Percentiles rank a stretch among this genome's conserved stretches.
Conservation (phyloP, 2,888 invertebrate species). For the Dryocosmus kuriphilus region DNA sequence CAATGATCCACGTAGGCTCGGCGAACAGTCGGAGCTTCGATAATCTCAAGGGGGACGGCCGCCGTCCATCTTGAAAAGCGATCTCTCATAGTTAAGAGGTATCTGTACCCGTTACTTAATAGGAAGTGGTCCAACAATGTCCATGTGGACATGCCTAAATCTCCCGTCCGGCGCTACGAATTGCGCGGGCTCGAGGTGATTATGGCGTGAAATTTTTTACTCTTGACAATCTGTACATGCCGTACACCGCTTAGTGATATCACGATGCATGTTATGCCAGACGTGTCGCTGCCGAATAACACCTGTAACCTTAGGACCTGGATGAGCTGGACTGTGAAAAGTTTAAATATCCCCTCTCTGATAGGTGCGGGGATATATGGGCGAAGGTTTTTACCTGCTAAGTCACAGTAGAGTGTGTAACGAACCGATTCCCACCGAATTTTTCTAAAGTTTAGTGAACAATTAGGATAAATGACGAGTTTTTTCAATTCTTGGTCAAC, state of each 20-base stretch:
- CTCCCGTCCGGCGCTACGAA: constrained; percentile 61
- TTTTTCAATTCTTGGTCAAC: too few species aligned
- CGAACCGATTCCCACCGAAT: too few species aligned
- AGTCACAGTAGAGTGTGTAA: too few species aligned
- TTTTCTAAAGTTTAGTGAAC: too few species aligned
- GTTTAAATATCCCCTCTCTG: neutral
- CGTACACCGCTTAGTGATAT: neutral
- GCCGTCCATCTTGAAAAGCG: constrained; percentile 61
- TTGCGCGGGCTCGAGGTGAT: neutral
- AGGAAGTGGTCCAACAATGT: constrained; percentile 61
- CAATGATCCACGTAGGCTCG: constrained; percentile 43
- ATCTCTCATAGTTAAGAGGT: constrained; percentile 69
- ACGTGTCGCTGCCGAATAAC: too few species aligned
- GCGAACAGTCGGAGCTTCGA: constrained; percentile 55
- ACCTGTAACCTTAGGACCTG: too few species aligned
- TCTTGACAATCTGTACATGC: neutral
- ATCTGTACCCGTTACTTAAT: constrained; percentile 53
- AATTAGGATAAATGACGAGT: too few species aligned
- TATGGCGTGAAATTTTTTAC: neutral
- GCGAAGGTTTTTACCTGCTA: too few species aligned
- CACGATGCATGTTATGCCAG: too few species aligned
- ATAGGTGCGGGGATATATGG: neutral
- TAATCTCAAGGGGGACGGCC: constrained; percentile 42
- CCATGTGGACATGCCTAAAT: constrained; percentile 69
- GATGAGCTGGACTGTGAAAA: too few species aligned